These are phyloP conservation scores for Nothocercus julius DNA, from an alignment of 2,113 vertebrate species.

Conservation along the genomic window DNA sequence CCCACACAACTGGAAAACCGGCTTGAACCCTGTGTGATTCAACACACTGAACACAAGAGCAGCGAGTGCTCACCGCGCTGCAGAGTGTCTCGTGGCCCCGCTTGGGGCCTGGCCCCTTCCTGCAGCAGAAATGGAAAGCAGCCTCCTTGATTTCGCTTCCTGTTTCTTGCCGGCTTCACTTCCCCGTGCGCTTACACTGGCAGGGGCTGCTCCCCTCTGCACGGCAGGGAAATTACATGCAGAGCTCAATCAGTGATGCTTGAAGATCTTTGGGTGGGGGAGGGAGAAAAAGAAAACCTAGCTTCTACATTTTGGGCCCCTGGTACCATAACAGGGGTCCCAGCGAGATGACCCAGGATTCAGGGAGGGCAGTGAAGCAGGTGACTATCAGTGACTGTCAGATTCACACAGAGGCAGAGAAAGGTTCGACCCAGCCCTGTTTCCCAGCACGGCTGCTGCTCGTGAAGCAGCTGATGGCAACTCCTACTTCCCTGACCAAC, in stretches of 20 bases:
- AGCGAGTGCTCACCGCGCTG: not conserved
- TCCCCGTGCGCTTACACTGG: not conserved
- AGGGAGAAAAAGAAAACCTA: not conserved
- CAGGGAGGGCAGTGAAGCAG: rapidly evolving
- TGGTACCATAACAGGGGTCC: rapidly evolving
- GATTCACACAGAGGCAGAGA: not conserved
- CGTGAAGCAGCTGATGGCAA: not conserved
- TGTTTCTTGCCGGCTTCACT: not conserved
- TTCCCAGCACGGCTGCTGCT: not conserved
- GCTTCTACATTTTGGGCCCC: not conserved
- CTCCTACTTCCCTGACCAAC: not conserved
- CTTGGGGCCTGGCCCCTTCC: not conserved
- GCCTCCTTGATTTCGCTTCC: not conserved
- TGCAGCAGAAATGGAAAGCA: conserved; percentile 4
- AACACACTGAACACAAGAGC: rapidly evolving
- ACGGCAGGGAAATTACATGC: rapidly evolving
- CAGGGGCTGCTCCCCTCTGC: not conserved
- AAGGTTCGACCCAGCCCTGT: rapidly evolving
- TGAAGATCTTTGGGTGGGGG: not conserved
- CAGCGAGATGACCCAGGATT: not conserved
- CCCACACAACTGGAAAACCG: not conserved
- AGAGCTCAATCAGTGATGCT: rapidly evolving
- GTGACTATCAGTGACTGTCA: not conserved
- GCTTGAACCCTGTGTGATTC: not conserved
- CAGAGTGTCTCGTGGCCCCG: not conserved